phyloP scores from a whole-genome alignment of 2,797 vertebrate species.

The Tapirus indicus region DNA sequence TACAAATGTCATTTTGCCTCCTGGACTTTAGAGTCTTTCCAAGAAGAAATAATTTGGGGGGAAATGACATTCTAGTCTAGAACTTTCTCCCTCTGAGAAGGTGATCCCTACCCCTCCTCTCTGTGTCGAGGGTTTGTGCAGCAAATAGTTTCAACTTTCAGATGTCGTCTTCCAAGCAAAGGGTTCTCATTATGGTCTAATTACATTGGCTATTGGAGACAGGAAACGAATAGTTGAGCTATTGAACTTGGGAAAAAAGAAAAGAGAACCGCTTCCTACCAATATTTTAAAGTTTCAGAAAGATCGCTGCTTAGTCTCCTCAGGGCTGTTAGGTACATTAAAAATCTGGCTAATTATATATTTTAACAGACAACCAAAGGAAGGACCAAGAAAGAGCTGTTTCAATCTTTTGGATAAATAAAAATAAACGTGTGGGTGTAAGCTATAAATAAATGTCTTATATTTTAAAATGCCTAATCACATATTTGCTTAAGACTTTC shows the following conservation, averaged over 20 bases:
- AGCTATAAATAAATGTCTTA: constrained; percentile 44
- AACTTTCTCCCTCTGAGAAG: neutral
- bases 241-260: constrained; percentile 55
- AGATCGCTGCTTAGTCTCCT: neutral
- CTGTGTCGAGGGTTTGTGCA: neutral
- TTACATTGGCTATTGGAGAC: constrained; percentile 57
- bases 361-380: constrained; percentile 55
- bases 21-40: neutral
- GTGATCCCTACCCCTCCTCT: neutral
- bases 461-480: constrained; percentile 78
- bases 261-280: constrained; percentile 20
- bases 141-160: constrained; percentile 62
- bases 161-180: constrained; percentile 43
- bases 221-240: constrained; percentile 69
- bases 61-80: neutral
- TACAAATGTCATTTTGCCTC: neutral
- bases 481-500: constrained; percentile 82
- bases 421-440: constrained; percentile 25
- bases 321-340: neutral
- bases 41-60: neutral
- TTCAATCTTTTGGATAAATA: constrained; percentile 57
- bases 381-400: neutral
- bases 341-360: constrained; percentile 60
- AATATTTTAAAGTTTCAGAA: constrained; percentile 48
- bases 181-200: constrained; percentile 69